phyloP scores from a whole-genome alignment of 2,113 vertebrate species.

The Osmerus mordax region DNA sequence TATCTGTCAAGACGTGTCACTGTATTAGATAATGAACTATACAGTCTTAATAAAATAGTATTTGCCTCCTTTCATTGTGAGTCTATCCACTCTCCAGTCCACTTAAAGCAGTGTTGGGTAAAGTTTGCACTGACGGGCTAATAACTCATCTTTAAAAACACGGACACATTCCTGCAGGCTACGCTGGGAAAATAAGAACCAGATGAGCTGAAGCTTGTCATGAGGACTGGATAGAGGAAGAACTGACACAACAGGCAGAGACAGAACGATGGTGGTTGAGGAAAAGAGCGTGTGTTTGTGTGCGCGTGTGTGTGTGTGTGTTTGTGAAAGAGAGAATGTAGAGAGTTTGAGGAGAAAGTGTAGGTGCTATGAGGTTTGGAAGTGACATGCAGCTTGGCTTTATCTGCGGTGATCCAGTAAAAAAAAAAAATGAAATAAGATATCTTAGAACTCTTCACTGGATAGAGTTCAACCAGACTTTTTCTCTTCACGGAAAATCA shows the following conservation, averaged over 20 bases:
- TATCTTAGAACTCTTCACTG: no score
- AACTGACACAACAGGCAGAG: neutral
- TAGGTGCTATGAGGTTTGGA: no score
- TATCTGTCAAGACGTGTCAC: no score
- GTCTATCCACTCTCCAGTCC: slow-evolving; percentile 8
- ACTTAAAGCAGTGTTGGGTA: slow-evolving; percentile 27
- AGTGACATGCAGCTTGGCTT: neutral
- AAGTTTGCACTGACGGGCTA: slow-evolving; percentile 38
- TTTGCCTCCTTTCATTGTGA: neutral
- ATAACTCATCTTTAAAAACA: slow-evolving; percentile 56
- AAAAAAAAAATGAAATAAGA: no score
- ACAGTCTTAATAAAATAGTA: no score
- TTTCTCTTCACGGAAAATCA: no score
- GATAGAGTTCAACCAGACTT: no score
- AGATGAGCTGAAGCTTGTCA: slow-evolving; percentile 39
- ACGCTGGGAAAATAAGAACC: slow-evolving; percentile 49
- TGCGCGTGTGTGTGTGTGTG: no score
- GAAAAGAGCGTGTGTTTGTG: no score
- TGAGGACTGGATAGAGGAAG: slow-evolving; percentile 3
- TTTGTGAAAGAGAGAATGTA: neutral
- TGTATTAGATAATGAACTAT: no score
- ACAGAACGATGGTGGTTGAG: neutral
- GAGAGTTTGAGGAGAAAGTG: neutral
- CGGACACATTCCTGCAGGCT: slow-evolving; percentile 41
- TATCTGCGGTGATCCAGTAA: no score